Percentiles rank a stretch among this genome's conserved stretches.
These are phyloP conservation scores for Mormyrus iriodes DNA, from an alignment of 2,113 vertebrate species.

Conservation along the genomic window DNA sequence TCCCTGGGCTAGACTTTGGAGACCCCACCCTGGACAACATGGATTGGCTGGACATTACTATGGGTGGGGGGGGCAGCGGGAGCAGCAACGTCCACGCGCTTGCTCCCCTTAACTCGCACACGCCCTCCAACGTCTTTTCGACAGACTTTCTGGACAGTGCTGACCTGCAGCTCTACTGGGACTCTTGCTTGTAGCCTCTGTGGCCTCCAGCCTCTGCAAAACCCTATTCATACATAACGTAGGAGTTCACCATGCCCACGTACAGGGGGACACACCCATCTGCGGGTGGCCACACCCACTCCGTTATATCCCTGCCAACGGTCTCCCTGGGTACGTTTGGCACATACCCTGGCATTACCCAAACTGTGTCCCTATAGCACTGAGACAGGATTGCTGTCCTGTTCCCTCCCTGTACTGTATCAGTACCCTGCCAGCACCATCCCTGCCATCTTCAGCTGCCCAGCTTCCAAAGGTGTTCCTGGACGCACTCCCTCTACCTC, in stretches of 20 bases:
- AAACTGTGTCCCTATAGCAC: not conserved
- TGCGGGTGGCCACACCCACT: not conserved
- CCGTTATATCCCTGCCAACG: not conserved
- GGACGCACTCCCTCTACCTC: not conserved
- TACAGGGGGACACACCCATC: not conserved
- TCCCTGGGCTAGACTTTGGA: constrained; percentile 62
- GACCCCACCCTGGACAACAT: constrained; percentile 72
- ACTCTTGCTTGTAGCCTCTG: constrained; percentile 69
- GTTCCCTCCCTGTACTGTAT: not conserved
- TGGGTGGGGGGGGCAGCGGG: constrained; percentile 31
- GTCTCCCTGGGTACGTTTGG: not conserved
- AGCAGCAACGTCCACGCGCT: constrained; percentile 32
- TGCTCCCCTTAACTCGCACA: constrained; percentile 56
- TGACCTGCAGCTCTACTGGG: constrained; percentile 80
- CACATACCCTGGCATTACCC: not conserved
- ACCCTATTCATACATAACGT: not conserved
- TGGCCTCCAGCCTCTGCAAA: not conserved
- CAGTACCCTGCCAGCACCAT: not conserved
- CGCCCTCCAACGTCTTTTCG: constrained; percentile 80
- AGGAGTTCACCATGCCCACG: not conserved
- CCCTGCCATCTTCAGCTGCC: not conserved
- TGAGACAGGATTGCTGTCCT: not conserved
- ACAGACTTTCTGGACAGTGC: constrained; percentile 82
- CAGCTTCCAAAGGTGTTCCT: not conserved
- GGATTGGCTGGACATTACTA: constrained; percentile 81